Base-by-base conservation (phyloP, 2,888 invertebrate species). In the Rapana venosa region DNA sequence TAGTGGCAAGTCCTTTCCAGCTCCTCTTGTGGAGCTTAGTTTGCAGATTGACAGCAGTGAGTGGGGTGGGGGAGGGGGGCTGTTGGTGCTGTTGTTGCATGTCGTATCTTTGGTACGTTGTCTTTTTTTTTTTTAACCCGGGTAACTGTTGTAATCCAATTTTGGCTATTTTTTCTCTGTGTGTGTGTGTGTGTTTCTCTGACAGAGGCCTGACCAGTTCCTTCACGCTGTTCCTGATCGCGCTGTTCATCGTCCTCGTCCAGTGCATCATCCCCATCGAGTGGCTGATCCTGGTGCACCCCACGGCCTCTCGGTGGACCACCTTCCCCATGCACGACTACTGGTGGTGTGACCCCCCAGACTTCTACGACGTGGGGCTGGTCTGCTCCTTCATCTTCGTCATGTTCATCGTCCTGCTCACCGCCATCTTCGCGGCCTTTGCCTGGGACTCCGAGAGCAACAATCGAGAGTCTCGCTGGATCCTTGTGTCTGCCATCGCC, bases 351-450 rank as follows among this genome's bases (percentile, higher is more conserved):
- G 93, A 94, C 79, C 94, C 95, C 0, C 91, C 92, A 11, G 93
- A 93, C 58, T 93, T 93, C 90, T 96, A 96, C 91, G 96, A 96
- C 93, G 92, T 94, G 26, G 96, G 96, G 4, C 93, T 96, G 13
- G 95, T 96, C 22, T 93, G 96, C 36, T 96, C 96, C 6, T 95
- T 96, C 90, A 93, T 96, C 36, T 96, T 96, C 90, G 95, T 96
- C 86, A 95, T 96, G 93, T 94, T 96, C 87, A 94, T 96, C n/a
- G 93, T 96, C 61, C 87, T 95, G 5, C 93, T 96, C 17, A 96
- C 96, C 0, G 94, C 95, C 17, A 93, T 96, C 32, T 96, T 96
- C 92, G 93, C 96, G 1, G 93, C 95, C 11, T 92, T 96, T 58
- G 95, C 96, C 5, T 96, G 96, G 96, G 95, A 96, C 91, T 95